Evolutionary conservation across 2,888 invertebrate genomes (phyloP), one percentile per base, ranked within the genome.

Genomic region (Ormyrus labotus): DNA sequence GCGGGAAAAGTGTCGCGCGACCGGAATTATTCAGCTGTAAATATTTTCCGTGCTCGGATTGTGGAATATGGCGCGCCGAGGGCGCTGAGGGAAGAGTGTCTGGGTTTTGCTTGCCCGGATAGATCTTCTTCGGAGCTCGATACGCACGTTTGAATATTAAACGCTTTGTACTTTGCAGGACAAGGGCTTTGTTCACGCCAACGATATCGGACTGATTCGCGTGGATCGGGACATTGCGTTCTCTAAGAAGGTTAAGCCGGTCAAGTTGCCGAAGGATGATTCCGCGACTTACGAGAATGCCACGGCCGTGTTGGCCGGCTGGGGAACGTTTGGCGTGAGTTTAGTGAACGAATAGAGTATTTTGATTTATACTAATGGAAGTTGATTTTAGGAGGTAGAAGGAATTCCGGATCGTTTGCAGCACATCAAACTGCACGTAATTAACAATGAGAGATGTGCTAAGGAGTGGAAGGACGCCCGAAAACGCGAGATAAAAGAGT

Each of bases 141-240:
- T 34, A 2, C 2, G 34, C 34, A 34, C 34, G 34, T 34, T 34
- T 34, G 34, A 34, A 2, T 34, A 34, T 34, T 34, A 34, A 34
- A 34, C 3, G 2, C 2, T 13, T 13, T 34, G 34, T 34, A 13
- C 2, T 47, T 13, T 7, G n/a, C 11, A 75, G 80, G 60, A 75
- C 47, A 13, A 10, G 3, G 55, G 19, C 9, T 65, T 50, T 47
- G 10, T 60, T 10, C 80, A 80, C 13, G 11, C 57, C 2, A 19
- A 76, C 11, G 80, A 80, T 53, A 75, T 80, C n/a, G 80, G n/a
- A 13, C 34, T 76, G 2, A 11, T 80, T 9, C 13, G 34, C 3
- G 48, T 75, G 0, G 48, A 1, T 4, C 45, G 13, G 0, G n/a
- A 48, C 0, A 68, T 76, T 9, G 6, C 9, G 6, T 80, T 71